Base-by-base conservation (phyloP, 2,888 invertebrate genomes). In the Leucophora obtusa region DNA sequence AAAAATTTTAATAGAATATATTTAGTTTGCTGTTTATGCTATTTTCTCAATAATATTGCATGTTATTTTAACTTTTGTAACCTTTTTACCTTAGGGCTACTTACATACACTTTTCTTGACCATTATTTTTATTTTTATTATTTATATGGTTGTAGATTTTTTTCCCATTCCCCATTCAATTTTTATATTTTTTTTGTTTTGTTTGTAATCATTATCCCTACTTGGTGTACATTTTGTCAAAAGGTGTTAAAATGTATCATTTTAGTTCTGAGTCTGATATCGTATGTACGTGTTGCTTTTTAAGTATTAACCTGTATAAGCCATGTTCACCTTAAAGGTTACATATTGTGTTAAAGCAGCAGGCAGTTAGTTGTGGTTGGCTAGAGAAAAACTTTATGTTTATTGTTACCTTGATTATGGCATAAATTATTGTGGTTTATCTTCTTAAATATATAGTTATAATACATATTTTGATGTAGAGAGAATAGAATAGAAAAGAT, bases 401-500 rank as follows among this genome's bases (percentile, higher is more conserved):
- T 75, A 75, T 75, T 75, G 74, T 56, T 75, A 62, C 15, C 74
- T 68, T 75, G 74, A 75, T 75, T 75, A 75, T 75, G 68, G 74
- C 74, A 75, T 75, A 75, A 75, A 75, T 75, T 75, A 75, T 75
- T 75, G 69, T 69, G 68, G 69, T 75, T 69, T 75, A 75, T 75
- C 75, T 75, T 38, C 7, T 28, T 28, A 28, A 28, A 28, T n/a
- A n/a, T n/a, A n/a, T n/a, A n/a, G n/a, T n/a, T n/a, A n/a, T 21
- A 21, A 21, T 21, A 21, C 6, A 7, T 4, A 14, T 18, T 21
- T 17, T 51, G 43, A 24, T 18, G 18, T 9, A 24, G 53, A 28
- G 24, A 70, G 14, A 50, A 15, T 14, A 70, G 14, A 50, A 15
- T 14, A 24, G 10, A 38, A 38, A 50, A 56, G 11, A 24, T 51